A percentile compares a stretch with the other conserved stretches of the same genome.
Conservation (phyloP, 2,113 vertebrate species). For the Acrocephalus arundinaceus region DNA sequence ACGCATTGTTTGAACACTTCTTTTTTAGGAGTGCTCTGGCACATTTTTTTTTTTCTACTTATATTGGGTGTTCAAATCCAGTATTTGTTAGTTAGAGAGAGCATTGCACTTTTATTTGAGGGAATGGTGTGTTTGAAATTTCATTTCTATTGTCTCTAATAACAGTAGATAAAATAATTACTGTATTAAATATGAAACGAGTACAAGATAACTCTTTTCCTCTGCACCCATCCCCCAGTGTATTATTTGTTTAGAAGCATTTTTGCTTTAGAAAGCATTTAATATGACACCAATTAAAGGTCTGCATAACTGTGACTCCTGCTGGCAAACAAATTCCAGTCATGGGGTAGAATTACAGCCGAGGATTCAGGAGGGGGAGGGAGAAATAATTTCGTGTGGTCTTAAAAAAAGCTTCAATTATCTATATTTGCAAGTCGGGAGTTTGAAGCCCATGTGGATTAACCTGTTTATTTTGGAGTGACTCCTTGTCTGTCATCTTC, state of each 20-base stretch:
- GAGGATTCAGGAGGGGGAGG: neutral
- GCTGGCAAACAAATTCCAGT: neutral
- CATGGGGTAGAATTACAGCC: neutral
- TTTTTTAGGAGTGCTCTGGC: conserved; percentile 32
- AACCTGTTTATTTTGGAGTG: neutral
- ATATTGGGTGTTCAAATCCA: conserved; percentile 11
- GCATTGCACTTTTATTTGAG: neutral
- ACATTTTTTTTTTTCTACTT: neutral
- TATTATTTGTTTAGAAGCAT: neutral
- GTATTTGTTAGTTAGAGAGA: conserved; percentile 16
- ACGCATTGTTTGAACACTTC: neutral
- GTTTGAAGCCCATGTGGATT: neutral
- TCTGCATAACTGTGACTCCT: neutral
- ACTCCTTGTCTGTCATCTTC: neutral
- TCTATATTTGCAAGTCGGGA: neutral
- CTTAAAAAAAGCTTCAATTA: neutral
- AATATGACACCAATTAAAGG: neutral
- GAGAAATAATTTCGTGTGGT: neutral
- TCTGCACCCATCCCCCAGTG: neutral
- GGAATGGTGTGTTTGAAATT: neutral
- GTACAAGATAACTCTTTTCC: neutral
- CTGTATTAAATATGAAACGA: neutral
- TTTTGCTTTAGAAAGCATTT: conserved; percentile 42
- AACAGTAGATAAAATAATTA: neutral
- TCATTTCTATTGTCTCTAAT: neutral